A percentile compares a stretch with the other conserved stretches of the same genome.
Evolutionary conservation across 2,888 invertebrate genomes (phyloP).

Genomic region (Apoderus coryli): DNA sequence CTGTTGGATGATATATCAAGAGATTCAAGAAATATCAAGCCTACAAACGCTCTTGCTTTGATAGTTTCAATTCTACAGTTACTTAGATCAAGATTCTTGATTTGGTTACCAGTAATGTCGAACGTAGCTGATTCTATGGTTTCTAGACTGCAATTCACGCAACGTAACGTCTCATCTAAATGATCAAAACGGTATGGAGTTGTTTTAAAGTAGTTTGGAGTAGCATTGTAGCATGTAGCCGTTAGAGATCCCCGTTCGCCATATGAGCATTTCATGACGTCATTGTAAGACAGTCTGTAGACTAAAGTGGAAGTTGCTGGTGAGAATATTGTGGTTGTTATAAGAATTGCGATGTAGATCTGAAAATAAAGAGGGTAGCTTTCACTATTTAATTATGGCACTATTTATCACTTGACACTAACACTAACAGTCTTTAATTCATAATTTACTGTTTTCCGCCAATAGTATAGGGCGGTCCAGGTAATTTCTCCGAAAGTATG

Average conservation of each 20-base stretch:
- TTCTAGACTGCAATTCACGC: slow-evolving; percentile 26
- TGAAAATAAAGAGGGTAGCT: no score
- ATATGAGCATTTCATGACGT: slow-evolving; percentile 27
- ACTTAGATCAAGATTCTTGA: slow-evolving; percentile 24
- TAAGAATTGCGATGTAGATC: no score
- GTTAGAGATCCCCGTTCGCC: slow-evolving; percentile 32
- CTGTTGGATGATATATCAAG: slow-evolving; percentile 25
- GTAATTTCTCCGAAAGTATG: no score
- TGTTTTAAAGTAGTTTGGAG: slow-evolving; percentile 25
- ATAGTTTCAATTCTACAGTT: slow-evolving; percentile 24
- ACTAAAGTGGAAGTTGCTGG: no score
- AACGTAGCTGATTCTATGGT: slow-evolving; percentile 26
- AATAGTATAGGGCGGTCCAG: no score
- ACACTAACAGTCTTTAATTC: no score
- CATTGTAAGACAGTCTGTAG: no score
- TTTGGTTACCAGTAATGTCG: slow-evolving; percentile 30
- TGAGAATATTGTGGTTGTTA: no score
- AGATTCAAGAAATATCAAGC: slow-evolving; percentile 27
- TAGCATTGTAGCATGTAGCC: slow-evolving; percentile 30
- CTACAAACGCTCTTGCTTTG: slow-evolving; percentile 27
- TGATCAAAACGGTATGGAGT: slow-evolving; percentile 31
- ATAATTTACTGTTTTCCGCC: no score
- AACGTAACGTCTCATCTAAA: slow-evolving; percentile 29
- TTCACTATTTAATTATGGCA: no score
- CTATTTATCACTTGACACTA: no score